Evolutionary conservation across 2,888 invertebrate species (phyloP), one percentile per base, ranked within the genome.

Genomic region (Scrobipalpa atriplicella): DNA sequence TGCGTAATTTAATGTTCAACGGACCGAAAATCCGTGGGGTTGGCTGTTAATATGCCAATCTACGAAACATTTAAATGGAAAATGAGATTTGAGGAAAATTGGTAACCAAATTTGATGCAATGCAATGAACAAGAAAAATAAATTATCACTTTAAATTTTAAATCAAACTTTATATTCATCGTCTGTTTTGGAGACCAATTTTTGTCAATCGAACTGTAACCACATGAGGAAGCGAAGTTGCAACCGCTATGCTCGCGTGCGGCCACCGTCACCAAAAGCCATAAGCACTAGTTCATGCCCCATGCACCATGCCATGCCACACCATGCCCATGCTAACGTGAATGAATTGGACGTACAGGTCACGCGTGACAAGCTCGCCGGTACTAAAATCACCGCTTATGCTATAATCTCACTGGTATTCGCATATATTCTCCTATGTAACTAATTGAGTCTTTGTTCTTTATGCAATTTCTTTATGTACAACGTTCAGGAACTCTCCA

Each of bases 401-500:
- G 84, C 81, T 89, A 88, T 92, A 92, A 92, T 92, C 92, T 92
- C 92, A 91, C 92, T 91, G 92, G 92, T 90, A 90, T 87, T 87
- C 82, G 75, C 84, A 87, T 85, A 85, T 85, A 81, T 86, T 89
- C 85, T 84, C 81, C 84, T 90, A 89, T 83, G 78, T 84, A 84
- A 90, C 86, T 92, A 92, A 89, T 89, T 91, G 91, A 92, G 92
- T 92, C 92, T 92, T 92, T 92, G 87, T 89, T 90, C 88, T 87
- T 86, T 90, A 87, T 83, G 77, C 75, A 84, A 85, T 83, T 80
- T 81, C 66, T 90, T 80, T 92, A 92, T 92, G 76, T 91, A 92
- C 90, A 92, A 87, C 74, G 78, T 83, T 87, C 90, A 89, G 90
- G 90, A 90, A 85, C 87, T 82, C 86, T 85, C 81, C 89, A 81